Evolutionary conservation across 37 sponge, comb jelly and placozoan species (phyloP), one percentile per base, ranked within the genome.

Genomic region (Cladorhizidae sp.): DNA sequence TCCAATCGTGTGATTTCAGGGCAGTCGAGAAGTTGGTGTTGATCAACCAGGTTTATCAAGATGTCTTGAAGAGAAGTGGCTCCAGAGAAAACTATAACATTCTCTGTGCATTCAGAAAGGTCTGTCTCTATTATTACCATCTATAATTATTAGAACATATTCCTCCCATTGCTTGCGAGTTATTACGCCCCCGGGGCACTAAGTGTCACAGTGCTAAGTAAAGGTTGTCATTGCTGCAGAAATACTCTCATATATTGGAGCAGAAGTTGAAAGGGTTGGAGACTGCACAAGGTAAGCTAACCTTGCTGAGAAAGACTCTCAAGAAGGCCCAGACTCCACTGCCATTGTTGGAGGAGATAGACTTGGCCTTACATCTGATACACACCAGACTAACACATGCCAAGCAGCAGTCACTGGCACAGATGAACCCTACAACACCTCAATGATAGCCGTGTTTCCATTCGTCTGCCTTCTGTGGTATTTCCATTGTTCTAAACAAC

Each of bases 31-130:
- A 77, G 64, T 86, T 96, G 50, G 55, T 64, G 31, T 63, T 57
- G 63, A 83, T 96, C 29, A 96, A 96, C 63, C 91, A 88, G 21
- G 83, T 88, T 28, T 96, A 79, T 64, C 88, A 88, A 28, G 88
- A 96, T 76, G 91, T 96, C 15, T 80, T 96, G 38, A 87, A 75
- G 50, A 81, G 50, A 20, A 75, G 78, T 22, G 77, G 72, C 25
- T 83, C 80, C 6, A 76, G 97, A 42, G 33, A 14, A 0, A 75
- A 85, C 28, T 96, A 96, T 45, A 74, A 96, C 67, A 83, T 87
- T 32, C 83, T 96, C 20, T 89, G 88, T 56, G 49, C 40, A 20
- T 96, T 87, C 67, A 86, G 96, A 90, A 76, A 87, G 86, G 96
- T 95, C 41, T 51, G 5, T n/a, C n/a, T n/a, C n/a, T n/a, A 20